A percentile compares a stretch with the other conserved stretches of the same genome.
Evolutionary conservation across 2,888 invertebrate genomes (phyloP).

Genomic region (Phorcus lineatus): DNA sequence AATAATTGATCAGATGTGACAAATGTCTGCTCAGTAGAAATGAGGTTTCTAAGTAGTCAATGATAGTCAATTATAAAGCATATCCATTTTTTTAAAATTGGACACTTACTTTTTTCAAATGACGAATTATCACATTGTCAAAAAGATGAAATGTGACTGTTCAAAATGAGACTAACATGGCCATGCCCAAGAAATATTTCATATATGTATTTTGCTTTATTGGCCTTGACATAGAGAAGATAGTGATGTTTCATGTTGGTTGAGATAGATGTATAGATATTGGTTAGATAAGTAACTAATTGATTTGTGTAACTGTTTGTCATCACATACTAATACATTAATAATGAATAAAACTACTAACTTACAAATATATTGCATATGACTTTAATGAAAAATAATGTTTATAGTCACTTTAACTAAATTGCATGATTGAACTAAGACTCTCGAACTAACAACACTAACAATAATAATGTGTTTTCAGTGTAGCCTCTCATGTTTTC

Average conservation of each 20-base stretch:
- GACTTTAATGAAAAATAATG: too few species aligned
- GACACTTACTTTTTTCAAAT: too few species aligned
- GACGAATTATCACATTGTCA: too few species aligned
- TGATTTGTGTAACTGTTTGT: too few species aligned
- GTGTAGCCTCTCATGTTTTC: background rate
- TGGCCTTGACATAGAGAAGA: background rate
- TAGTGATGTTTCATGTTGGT: background rate
- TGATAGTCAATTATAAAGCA: too few species aligned
- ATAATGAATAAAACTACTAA: background rate
- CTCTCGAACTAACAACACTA: background rate
- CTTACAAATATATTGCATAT: background rate
- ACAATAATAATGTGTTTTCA: background rate
- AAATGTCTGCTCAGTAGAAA: too few species aligned
- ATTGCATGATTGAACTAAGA: background rate
- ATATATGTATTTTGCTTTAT: background rate
- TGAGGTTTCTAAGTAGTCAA: too few species aligned
- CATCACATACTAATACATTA: too few species aligned
- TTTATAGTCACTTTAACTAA: too few species aligned
- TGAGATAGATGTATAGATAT: background rate
- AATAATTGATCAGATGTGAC: too few species aligned
- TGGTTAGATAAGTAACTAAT: background rate
- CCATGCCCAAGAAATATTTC: background rate
- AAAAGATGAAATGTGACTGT: background rate
- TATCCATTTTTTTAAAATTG: too few species aligned
- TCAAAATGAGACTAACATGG: background rate